phyloP scores from a whole-genome alignment of 2,113 vertebrate genomes.

The Clarias macrocephalus region DNA sequence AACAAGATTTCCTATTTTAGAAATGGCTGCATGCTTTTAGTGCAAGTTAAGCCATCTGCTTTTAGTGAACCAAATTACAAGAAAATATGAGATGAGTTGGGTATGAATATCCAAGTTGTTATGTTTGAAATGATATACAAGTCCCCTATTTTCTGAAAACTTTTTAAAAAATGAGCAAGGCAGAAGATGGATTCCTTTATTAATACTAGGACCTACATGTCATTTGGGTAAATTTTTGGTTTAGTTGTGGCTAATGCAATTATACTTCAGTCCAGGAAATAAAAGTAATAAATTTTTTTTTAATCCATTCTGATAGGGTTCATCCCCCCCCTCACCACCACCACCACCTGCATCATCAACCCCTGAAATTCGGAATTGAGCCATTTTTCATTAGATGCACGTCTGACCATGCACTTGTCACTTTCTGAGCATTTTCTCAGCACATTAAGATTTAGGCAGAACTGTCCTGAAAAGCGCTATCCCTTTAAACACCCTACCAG shows the following conservation, averaged over 20 bases:
- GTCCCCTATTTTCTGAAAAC: neutral
- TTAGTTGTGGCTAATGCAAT: neutral
- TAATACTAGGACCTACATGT: neutral
- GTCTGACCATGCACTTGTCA: conserved; percentile 37
- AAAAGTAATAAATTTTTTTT: neutral
- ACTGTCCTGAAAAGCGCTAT: conserved; percentile 19
- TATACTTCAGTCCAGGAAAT: neutral
- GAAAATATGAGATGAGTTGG: neutral
- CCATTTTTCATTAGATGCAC: neutral
- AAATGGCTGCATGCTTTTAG: neutral
- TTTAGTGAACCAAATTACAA: neutral
- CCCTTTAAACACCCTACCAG: conserved; percentile 27
- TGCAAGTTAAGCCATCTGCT: neutral
- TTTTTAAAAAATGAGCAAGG: neutral
- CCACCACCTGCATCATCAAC: neutral
- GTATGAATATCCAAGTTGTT: neutral
- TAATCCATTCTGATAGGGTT: neutral
- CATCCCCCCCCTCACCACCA: no score
- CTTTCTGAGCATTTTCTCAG: conserved; percentile 19
- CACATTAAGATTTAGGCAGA: conserved; percentile 5
- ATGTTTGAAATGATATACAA: neutral
- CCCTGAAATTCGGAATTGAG: conserved; percentile 16
- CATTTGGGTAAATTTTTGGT: neutral
- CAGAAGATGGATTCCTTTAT: neutral
- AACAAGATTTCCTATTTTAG: neutral